Base-by-base conservation (phyloP, 2,888 invertebrate species). In the Schizotus pectinicornis region DNA sequence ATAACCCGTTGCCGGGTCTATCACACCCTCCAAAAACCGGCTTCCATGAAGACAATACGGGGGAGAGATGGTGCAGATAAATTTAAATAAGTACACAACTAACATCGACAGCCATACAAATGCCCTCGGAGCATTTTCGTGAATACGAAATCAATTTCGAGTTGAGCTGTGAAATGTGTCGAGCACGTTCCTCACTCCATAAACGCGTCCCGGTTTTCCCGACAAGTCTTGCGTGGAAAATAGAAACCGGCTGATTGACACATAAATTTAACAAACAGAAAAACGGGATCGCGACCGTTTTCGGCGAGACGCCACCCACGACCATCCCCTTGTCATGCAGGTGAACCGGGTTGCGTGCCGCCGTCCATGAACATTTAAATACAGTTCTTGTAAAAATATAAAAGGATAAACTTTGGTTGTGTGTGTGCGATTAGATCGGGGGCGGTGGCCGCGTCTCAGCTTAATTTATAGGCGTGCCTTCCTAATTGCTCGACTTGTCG, bases 131-230 rank as follows among this genome's bases (percentile, higher is more conserved):
- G 62, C 52, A 59, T 59, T 59, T 61, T 52, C 56, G 38, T 56
- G 62, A 62, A 62, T 62, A 62, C 62, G 49, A 59, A 62, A 62
- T 62, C 62, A 62, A 62, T 62, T 62, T 62, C 55, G 59, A 62
- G 62, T 62, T 62, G 62, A 62, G 59, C 59, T 55, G 62, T 59
- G 54, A 59, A 59, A 59, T 45, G 54, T 61, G 47, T 61, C 57
- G 48, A 33, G 36, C 54, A 53, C 49, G 51, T 56, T 43, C 35
- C 13, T 33, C 13, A 51, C 51, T 41, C 43, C 39, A 56, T 61
- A 57, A 57, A 53, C 53, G 56, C 39, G 51, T 53, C 50, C 36
- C 53, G 49, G 52, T 52, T 61, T 52, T 59, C 47, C 45, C n/a
- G 12, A 35, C 47, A 41, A 43, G 30, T 51, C 41, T 52, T 42